Base-by-base conservation (phyloP, 2,797 vertebrate species). In the Gallirallus australis region DNA sequence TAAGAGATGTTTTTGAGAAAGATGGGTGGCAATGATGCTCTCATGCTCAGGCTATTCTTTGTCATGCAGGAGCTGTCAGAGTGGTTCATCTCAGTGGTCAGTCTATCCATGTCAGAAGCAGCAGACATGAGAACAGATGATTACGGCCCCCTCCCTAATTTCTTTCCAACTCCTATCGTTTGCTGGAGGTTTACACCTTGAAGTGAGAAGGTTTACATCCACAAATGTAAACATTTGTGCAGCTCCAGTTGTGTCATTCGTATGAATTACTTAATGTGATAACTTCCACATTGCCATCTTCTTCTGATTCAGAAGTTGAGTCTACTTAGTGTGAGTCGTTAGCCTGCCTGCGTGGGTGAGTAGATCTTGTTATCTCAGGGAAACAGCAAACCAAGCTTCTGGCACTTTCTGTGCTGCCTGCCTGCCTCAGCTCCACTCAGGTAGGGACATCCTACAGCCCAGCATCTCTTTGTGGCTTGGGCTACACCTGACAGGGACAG, bases 251-350 rank as follows among this genome's bases (percentile, higher is more conserved):
- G 31, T 95, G 92, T 86, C 53, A 90, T 91, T 84, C 71, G 28
- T 57, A 13, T 61, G 73, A 89, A 75, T 84, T 86, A 40, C 77
- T 94, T 90, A 27, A 66, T 69, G 80, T 60, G 83, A 50, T 71
- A 82, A 47, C 90, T 96, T 95, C 56, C 75, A 85, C 65, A 31
- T 94, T 75, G 57, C 33, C 60, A 35, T 71, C 61, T 31, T 56
- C 72, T 81, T 95, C 85, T 94, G 94, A 96, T 92, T 95, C 88
- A 96, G 83, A 86, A 94, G 92, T 33, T 82, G 77, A 94, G 40
- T 71, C 91, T 95, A 52, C 60, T 73, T 54, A 60, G 66, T 12
- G 16, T 42, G 81, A 93, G 61, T 57, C 84, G 89, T 89, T 95
- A 87, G 75, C 71, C 60, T 94, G 71, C 40, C 76, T 93, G 88